Base-by-base conservation (phyloP, 1,140 invertebrate genomes). In the Nomia melanderi region DNA sequence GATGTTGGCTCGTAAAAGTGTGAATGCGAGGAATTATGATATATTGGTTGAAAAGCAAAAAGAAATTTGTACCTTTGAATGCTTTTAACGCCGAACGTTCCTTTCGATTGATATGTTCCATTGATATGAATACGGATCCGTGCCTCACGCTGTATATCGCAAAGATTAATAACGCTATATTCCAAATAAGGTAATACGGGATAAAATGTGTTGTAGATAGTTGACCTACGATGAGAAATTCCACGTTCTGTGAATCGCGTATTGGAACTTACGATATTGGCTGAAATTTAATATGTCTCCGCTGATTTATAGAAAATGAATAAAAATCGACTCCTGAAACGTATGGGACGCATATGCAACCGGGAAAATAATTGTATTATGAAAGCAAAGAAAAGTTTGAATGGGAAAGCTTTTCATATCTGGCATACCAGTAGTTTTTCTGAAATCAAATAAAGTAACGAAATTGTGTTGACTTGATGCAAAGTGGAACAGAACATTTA, bases 251-350 rank as follows among this genome's bases (percentile, higher is more conserved):
- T 56, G 54, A 59, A 31, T 25, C 67, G 25, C 27, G 39, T 59
- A 70, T 59, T 31, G 67, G 54, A 59, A 57, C 41, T 59, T 25
- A 25, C 36, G 17, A n/a, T 57, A 59, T 70, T 59, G 53, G 25
- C 36, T 31, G 25, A 70, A 39, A 56, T 69, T 69, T 69, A 69
- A 70, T 72, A 62, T 66, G 50, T 59, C 33, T 53, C 62, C 44
- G 47, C 67, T 74, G 78, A 79, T 78, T 82, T 81, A 77, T 81
- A 81, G 79, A 80, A 81, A 80, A 81, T 25, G 60, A 41, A 70
- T 17, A 53, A 41, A 59, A 70, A 33, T 44, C 25, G 33, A 12
- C 27, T 1, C 8, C 7, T 0, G 25, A 17, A 47, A 29, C 14
- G 25, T 23, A n/a, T 14, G 25, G 39, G 41, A n/a, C 8, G 20